Percentiles rank a stretch among this genome's conserved stretches.
These are phyloP conservation scores for Teinopalpus imperialis DNA, from an alignment of 2,888 invertebrate genomes.

Conservation along the genomic window DNA sequence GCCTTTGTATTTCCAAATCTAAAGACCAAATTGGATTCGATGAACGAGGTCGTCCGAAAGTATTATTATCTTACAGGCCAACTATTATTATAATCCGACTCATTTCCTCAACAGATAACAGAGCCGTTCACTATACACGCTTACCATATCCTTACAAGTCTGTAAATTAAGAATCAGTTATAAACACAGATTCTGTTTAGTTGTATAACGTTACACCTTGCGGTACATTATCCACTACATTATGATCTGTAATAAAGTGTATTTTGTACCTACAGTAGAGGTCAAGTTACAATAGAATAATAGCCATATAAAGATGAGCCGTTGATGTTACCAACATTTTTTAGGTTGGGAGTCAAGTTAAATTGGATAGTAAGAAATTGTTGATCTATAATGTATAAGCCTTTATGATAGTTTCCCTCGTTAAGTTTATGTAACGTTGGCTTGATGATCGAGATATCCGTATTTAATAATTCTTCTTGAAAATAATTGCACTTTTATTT, in stretches of 20 bases:
- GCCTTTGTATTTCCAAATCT: too few species aligned
- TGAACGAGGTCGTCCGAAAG: too few species aligned
- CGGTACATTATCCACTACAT: constrained; percentile 48
- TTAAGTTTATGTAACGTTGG: constrained; percentile 51
- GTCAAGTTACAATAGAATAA: constrained; percentile 43
- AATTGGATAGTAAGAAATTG: constrained; percentile 13
- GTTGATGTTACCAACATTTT: constrained; percentile 40
- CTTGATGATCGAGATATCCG: constrained; percentile 31
- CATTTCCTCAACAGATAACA: constrained; percentile 8
- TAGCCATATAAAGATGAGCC: constrained; percentile 51
- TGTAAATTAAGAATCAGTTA: constrained; percentile 59
- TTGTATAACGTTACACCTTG: constrained; percentile 61
- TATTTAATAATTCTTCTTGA: constrained; percentile 6
- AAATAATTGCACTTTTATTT: neutral
- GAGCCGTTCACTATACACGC: constrained; percentile 26
- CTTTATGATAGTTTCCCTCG: constrained; percentile 50
- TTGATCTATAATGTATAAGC: constrained; percentile 35
- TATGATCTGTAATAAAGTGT: constrained; percentile 40
- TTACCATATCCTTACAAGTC: constrained; percentile 40
- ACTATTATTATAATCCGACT: neutral
- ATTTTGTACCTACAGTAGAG: constrained; percentile 35
- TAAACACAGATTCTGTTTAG: constrained; percentile 60
- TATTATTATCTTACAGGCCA: neutral
- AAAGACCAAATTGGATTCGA: too few species aligned
- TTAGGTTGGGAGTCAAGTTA: constrained; percentile 41